Evolutionary conservation across 2,113 vertebrate genomes (phyloP), one percentile per base, ranked within the genome.

Genomic region (Chelonoidis abingdonii): DNA sequence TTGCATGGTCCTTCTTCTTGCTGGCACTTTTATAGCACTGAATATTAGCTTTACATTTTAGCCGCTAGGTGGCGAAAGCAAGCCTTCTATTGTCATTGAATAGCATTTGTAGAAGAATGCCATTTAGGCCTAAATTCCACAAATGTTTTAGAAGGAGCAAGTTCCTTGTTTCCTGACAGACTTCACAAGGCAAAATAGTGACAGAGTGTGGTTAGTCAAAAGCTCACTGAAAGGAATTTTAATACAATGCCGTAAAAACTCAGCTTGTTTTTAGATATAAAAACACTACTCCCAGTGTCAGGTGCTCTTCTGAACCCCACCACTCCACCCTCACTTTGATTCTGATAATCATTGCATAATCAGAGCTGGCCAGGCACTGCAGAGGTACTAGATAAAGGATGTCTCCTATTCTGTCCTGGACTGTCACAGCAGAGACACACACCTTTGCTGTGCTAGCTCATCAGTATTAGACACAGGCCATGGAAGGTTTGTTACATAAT

Each of bases 11-110:
- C 44, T 83, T 44, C 44, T 83, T 44, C 78, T 54, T 35, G 17
- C 76, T 86, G 29, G 6, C 5, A 22, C 41, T 83, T 80, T 4
- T 47, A 14, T 16, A 59, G 49, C 27, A 53, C 2, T 6, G 17
- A 49, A 22, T 47, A 80, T 56, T 85, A 88, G 17, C 86, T 96
- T 88, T 90, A 76, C 89, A 59, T 94, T 89, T 90, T 93, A 93
- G 41, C 98, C 98, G 97, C 98, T 98, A 98, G 98, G 97, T 98
- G 98, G 98, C 97, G 98, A 98, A 98, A 98, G 98, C 84, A 96
- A 98, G 93, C 98, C 97, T 98, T 97, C 92, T 80, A 87, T 12
- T 80, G 62, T 97, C 92, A 93, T 93, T 89, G 95, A 95, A 95
- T 92, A 93, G 75, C 80, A 31, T 72, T 91, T 54, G 54, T 81